Conservation (phyloP, 1,140 invertebrate species). For the Heterodera schachtii region DNA sequence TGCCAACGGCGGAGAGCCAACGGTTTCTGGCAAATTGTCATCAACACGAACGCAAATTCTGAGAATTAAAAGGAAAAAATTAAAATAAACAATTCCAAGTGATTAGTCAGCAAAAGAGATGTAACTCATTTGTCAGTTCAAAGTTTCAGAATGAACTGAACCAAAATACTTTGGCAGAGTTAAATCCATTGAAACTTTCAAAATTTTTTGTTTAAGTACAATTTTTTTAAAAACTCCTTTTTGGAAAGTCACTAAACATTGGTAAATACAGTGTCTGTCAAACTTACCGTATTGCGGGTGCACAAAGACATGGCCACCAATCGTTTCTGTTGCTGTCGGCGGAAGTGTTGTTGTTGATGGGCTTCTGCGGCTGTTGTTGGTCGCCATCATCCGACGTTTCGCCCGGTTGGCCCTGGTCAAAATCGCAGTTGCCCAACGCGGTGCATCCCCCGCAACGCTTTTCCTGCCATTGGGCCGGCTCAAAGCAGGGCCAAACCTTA, state of each 20-base stretch:
- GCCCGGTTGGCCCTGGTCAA: slow-evolving; percentile 2
- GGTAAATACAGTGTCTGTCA: too few species aligned
- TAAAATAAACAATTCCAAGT: not conserved
- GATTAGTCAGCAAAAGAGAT: too few species aligned
- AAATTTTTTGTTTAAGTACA: too few species aligned
- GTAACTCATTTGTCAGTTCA: too few species aligned
- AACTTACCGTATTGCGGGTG: slow-evolving; percentile 48
- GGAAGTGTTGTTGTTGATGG: slow-evolving; percentile 9
- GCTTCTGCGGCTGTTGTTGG: too few species aligned
- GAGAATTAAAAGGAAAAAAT: not conserved
- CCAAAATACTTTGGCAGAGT: too few species aligned
- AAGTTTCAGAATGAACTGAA: too few species aligned
- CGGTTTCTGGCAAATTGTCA: slow-evolving; percentile 45
- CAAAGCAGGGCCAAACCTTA: slow-evolving; percentile 59
- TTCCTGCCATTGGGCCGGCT: slow-evolving; percentile 52
- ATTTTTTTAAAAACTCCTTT: too few species aligned
- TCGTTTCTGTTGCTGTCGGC: not conserved
- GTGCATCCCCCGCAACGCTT: slow-evolving; percentile 48
- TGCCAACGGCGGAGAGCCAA: slow-evolving; percentile 7
- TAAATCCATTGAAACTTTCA: too few species aligned
- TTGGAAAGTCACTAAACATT: too few species aligned
- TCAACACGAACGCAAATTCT: slow-evolving; percentile 64
- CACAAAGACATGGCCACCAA: slow-evolving; percentile 56
- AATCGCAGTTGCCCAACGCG: slow-evolving; percentile 58
- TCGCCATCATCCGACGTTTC: not conserved